Conservation (phyloP, 2,888 invertebrate genomes). For the Leistus spinibarbis region DNA sequence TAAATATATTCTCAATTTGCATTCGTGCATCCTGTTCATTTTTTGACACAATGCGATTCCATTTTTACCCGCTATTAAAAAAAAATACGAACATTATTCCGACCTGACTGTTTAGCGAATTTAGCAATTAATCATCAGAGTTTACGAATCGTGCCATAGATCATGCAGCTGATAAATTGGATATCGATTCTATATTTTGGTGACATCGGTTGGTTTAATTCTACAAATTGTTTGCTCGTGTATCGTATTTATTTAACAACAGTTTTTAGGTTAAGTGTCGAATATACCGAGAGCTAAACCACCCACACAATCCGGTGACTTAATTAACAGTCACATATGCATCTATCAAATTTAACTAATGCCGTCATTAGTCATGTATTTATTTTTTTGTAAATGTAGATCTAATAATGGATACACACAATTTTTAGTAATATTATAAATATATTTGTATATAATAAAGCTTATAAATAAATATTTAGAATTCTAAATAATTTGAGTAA, state of each 20-base stretch:
- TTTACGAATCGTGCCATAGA: neutral
- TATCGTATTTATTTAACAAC: neutral
- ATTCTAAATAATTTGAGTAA: too few relatives aligned
- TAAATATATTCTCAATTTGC: conserved; percentile 30
- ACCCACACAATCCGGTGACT: too few relatives aligned
- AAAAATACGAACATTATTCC: neutral
- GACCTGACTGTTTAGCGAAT: neutral
- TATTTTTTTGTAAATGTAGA: too few relatives aligned
- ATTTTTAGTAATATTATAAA: too few relatives aligned
- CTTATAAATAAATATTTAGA: too few relatives aligned
- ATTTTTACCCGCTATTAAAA: neutral
- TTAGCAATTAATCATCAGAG: conserved; percentile 1
- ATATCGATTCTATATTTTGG: neutral
- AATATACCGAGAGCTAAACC: too few relatives aligned
- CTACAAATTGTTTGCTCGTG: neutral
- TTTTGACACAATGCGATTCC: conserved; percentile 9
- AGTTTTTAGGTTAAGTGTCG: too few relatives aligned
- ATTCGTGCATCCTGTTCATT: conserved; percentile 8
- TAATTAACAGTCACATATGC: too few relatives aligned
- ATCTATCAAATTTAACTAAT: too few relatives aligned
- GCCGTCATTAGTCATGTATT: too few relatives aligned
- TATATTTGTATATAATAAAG: too few relatives aligned
- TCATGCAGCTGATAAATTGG: neutral
- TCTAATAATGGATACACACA: too few relatives aligned
- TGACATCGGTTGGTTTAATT: neutral